Percentiles rank a stretch among this genome's conserved stretches.
Evolutionary conservation across 2,113 vertebrate genomes (phyloP).

Genomic region (Psophia crepitans): DNA sequence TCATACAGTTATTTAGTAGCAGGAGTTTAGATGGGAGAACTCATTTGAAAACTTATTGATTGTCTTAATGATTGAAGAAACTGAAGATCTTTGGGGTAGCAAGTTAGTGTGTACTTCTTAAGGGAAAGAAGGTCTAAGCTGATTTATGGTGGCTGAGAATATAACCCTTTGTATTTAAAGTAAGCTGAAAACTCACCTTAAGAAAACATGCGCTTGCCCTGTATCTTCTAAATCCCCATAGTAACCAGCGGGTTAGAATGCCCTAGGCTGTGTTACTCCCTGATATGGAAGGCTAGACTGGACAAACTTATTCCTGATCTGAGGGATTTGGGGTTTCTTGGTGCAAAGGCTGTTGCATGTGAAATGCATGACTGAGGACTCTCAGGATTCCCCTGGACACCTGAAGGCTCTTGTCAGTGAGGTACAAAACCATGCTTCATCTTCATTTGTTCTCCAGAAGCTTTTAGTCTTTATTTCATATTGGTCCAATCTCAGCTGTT

Average conservation of each 20-base stretch:
- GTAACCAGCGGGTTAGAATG: not conserved
- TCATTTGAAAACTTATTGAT: not conserved
- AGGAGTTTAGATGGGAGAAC: not conserved
- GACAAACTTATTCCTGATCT: not conserved
- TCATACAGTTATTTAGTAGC: not conserved
- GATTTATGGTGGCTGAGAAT: not conserved
- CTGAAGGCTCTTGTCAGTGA: not conserved
- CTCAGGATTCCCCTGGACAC: not conserved
- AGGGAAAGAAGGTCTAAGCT: not conserved
- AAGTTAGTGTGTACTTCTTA: not conserved
- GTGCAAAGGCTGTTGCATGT: not conserved
- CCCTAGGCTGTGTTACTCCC: not conserved
- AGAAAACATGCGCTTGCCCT: not conserved
- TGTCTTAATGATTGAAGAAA: not conserved
- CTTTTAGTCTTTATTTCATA: not conserved
- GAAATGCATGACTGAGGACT: not conserved
- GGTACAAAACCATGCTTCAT: not conserved
- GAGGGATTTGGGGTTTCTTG: not conserved
- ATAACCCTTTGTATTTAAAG: not conserved
- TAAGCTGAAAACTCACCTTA: not conserved
- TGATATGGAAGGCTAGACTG: not conserved
- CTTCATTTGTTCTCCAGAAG: not conserved
- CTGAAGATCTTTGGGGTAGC: not conserved
- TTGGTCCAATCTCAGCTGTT: not conserved
- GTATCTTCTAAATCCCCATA: not conserved